phyloP scores from a whole-genome alignment of 1,140 invertebrate genomes.

The Drosophila baimaii region DNA sequence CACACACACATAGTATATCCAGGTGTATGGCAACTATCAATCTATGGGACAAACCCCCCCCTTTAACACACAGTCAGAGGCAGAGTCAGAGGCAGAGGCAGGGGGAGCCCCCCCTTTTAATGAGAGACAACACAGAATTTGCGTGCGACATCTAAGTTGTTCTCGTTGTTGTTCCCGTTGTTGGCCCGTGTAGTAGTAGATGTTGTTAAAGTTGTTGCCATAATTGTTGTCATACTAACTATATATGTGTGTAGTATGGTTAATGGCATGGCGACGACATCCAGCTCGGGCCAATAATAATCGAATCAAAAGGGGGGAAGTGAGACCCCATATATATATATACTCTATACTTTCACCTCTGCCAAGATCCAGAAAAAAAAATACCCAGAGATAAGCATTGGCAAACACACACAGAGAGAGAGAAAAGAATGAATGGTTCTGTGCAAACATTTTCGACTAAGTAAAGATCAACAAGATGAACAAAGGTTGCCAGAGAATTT shows the following conservation, averaged over 20 bases:
- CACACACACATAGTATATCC: not conserved
- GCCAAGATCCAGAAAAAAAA: not conserved
- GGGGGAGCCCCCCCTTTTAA: conserved; percentile 59
- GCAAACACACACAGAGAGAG: conserved; percentile 17
- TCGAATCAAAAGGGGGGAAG: conserved; percentile 62
- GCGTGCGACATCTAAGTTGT: conserved; percentile 57
- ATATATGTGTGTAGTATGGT: too few species aligned
- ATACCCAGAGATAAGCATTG: conserved; percentile 20
- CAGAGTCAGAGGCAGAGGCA: conserved; percentile 23
- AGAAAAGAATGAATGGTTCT: conserved; percentile 25
- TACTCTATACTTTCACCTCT: conserved; percentile 44
- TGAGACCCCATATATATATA: too few species aligned
- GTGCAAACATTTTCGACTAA: conserved; percentile 26
- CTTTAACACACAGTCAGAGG: too few species aligned
- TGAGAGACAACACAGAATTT: conserved; percentile 79
- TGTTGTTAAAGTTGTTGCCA: conserved; percentile 41
- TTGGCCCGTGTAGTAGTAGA: conserved; percentile 31
- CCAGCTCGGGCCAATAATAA: conserved; percentile 31
- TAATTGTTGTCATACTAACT: conserved; percentile 36
- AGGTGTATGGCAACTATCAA: conserved; percentile 50
- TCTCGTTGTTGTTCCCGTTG: conserved; percentile 37
- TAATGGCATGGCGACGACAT: conserved; percentile 26
- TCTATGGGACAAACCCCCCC: conserved; percentile 47
- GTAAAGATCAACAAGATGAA: conserved; percentile 43
- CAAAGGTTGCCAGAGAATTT: too few species aligned